Conservation (phyloP, 2,113 vertebrate genomes). For the Ibidorhyncha struthersii region DNA sequence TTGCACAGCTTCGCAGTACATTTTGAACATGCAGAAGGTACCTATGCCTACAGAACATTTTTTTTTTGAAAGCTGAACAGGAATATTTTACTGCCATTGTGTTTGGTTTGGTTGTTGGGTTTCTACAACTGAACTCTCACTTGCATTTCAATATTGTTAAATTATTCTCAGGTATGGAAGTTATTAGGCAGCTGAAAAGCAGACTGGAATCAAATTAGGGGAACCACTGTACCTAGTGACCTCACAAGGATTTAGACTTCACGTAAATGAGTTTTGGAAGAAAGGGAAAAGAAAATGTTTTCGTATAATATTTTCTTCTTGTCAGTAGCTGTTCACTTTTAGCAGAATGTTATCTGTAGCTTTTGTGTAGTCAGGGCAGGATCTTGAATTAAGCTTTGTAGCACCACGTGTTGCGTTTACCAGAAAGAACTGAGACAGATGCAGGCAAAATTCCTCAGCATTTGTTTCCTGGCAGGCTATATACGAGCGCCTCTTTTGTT, state of each 20-base stretch:
- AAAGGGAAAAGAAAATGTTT: neutral
- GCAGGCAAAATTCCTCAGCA: neutral
- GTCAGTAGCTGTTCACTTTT: neutral
- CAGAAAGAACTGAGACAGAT: neutral
- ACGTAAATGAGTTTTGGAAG: neutral
- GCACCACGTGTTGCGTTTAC: too few species aligned
- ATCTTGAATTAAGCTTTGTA: neutral
- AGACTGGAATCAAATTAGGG: neutral
- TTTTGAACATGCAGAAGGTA: neutral
- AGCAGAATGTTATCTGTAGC: neutral
- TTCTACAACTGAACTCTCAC: neutral
- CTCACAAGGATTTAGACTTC: neutral
- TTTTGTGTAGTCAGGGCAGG: neutral
- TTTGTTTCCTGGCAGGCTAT: constrained; percentile 83
- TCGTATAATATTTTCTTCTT: neutral
- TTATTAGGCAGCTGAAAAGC: neutral
- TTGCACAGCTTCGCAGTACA: neutral
- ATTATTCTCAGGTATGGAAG: neutral
- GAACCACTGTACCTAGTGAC: neutral
- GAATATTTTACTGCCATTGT: neutral
- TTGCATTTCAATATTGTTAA: neutral
- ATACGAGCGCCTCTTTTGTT: constrained; percentile 96
- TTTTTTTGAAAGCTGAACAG: neutral
- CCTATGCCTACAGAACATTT: neutral
- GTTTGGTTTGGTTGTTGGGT: neutral